Evolutionary conservation across 2,113 vertebrate genomes (phyloP).

Genomic region (Zosterops japonicus): DNA sequence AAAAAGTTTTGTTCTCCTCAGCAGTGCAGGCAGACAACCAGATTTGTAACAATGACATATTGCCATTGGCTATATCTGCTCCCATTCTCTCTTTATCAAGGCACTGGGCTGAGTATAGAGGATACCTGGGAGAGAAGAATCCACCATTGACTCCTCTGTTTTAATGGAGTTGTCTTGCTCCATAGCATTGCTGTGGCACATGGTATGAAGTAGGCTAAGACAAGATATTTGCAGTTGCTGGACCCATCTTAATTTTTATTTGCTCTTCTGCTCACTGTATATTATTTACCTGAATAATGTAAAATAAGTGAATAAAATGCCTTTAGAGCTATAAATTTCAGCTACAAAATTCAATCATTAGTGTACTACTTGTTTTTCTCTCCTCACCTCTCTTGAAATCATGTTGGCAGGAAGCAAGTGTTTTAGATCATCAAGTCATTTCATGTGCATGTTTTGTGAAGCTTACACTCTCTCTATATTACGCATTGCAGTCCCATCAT

Average conservation of each 20-base stretch:
- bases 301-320: background rate
- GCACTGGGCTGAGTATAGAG: background rate
- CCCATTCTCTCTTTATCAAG: background rate
- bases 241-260: background rate
- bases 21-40: background rate
- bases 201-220: background rate
- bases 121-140: background rate
- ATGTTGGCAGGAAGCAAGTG: background rate
- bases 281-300: background rate
- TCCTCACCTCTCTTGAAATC: background rate
- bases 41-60: background rate
- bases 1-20: background rate
- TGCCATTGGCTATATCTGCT: background rate
- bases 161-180: background rate
- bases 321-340: background rate
- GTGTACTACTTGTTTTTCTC: background rate
- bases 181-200: background rate
- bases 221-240: background rate
- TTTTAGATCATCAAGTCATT: background rate
- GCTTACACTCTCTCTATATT: background rate
- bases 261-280: background rate
- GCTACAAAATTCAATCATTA: background rate
- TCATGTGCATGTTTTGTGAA: background rate
- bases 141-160: background rate
- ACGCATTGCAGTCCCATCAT: background rate